These are phyloP conservation scores for Rhinella marina DNA, from an alignment of 2,797 vertebrate species.

Conservation along the genomic window DNA sequence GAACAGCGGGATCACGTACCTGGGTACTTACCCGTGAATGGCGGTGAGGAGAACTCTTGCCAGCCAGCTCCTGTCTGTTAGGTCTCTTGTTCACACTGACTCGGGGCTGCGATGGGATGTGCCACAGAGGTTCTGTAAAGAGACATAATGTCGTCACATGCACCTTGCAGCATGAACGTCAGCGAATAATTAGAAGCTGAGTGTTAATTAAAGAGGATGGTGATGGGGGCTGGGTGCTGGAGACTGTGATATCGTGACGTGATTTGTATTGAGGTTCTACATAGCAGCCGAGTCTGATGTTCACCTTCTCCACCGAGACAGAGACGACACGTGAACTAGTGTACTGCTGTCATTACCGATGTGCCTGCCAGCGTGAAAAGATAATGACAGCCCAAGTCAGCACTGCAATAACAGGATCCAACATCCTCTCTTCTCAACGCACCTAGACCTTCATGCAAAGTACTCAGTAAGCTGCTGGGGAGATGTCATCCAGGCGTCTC, in stretches of 20 bases:
- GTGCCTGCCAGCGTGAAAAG: not conserved
- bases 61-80: conserved; percentile 79
- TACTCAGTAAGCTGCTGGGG: no score
- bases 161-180: conserved; percentile 36
- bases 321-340: not conserved
- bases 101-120: conserved; percentile 79
- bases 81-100: conserved; percentile 75
- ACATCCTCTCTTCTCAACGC: not conserved
- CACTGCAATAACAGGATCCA: not conserved
- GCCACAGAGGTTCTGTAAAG: conserved; percentile 87
- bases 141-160: conserved; percentile 8
- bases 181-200: conserved; percentile 52
- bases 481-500: no score
- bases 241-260: not conserved
- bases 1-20: not conserved
- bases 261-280: not conserved
- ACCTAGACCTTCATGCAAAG: not conserved
- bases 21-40: conserved; percentile 82
- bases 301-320: not conserved
- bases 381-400: not conserved
- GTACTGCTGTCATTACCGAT: not conserved
- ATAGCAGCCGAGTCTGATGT: not conserved
- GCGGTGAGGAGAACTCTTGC: conserved; percentile 88
- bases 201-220: conserved; percentile 55
- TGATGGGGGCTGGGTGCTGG: conserved; percentile 14